These are phyloP conservation scores for Diarsia rubi DNA, from an alignment of 2,888 invertebrate genomes.

Conservation along the genomic window DNA sequence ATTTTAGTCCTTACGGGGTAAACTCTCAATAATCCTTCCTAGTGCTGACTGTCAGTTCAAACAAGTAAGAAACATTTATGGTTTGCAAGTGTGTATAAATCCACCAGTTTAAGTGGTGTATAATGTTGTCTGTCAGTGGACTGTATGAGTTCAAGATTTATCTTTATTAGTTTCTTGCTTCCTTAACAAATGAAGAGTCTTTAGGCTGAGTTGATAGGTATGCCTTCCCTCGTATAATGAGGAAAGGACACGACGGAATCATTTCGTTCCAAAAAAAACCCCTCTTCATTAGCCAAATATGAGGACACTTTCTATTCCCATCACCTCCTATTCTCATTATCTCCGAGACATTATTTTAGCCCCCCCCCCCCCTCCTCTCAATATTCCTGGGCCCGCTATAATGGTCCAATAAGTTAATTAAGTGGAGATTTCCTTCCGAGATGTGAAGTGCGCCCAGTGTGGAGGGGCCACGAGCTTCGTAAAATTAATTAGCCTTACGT, in stretches of 20 bases:
- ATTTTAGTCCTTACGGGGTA: neutral
- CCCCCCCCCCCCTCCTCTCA: slow-evolving; percentile 31
- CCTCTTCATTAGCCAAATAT: neutral
- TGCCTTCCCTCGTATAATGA: neutral
- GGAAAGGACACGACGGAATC: neutral
- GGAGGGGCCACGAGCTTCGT: slow-evolving; percentile 65
- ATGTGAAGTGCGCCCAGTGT: slow-evolving; percentile 52
- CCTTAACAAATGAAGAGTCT: neutral
- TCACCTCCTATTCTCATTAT: slow-evolving; percentile 52
- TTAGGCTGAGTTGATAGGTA: neutral
- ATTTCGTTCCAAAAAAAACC: neutral
- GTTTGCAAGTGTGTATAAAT: neutral
- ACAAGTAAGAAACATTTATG: neutral
- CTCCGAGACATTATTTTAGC: slow-evolving; percentile 51
- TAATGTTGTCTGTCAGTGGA: neutral
- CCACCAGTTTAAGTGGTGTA: neutral
- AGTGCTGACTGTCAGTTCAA: neutral
- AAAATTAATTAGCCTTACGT: slow-evolving; percentile 72
- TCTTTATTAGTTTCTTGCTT: neutral
- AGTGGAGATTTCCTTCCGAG: slow-evolving; percentile 75
- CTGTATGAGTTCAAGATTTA: neutral
- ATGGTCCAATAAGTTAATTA: slow-evolving; percentile 82
- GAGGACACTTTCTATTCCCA: slow-evolving; percentile 47
- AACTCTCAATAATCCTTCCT: neutral
- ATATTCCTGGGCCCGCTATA: slow-evolving; percentile 71